Base-by-base conservation (phyloP, 2,113 vertebrate species). In the Nothocercus nigrocapillus region DNA sequence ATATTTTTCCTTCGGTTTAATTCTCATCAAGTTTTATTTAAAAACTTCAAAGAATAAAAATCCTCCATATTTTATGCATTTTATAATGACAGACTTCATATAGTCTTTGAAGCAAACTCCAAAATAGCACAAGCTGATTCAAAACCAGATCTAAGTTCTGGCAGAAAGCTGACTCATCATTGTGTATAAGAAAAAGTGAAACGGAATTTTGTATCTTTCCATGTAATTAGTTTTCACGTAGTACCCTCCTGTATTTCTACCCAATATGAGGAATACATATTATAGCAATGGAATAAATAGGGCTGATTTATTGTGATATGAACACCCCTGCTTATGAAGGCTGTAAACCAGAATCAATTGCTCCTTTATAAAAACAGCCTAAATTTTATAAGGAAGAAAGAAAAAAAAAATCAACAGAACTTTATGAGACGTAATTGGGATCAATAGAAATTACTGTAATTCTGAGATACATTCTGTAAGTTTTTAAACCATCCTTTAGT, bases 361-460 rank as follows among this genome's bases (percentile, higher is more conserved):
- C 42, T 92, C 20, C 44, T 85, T 94, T 82, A 38, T 64, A 44
- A 79, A 93, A 96, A 93, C 54, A 74, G 64, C 32, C 64, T 70
- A 75, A 42, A 73, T 8, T 72, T 68, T 22, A 77, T 30, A 66
- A 20, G 64, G 11, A 28, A n/a, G 40, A 15, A 28, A n/a, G 20
- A 79, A 69, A 84, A 58, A 58, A 73, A 58, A 58, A 69, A 61
- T 66, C 92, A 87, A 36, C 75, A 67, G 63, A 45, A 34, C 49
- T 94, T 83, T 92, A 90, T 85, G 54, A 82, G 34, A 58, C 47
- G 32, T 91, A 94, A 94, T 85, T 91, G 67, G 27, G 76, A 93
- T 95, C 82, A 88, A 78, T 20, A 87, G 38, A 94, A 94, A 91
- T 91, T 58, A 80, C 89, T 80, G 61, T 86, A 96, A 89, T 94